Evolutionary conservation across 2,113 vertebrate genomes (phyloP).

Genomic region (Rhea americana): DNA sequence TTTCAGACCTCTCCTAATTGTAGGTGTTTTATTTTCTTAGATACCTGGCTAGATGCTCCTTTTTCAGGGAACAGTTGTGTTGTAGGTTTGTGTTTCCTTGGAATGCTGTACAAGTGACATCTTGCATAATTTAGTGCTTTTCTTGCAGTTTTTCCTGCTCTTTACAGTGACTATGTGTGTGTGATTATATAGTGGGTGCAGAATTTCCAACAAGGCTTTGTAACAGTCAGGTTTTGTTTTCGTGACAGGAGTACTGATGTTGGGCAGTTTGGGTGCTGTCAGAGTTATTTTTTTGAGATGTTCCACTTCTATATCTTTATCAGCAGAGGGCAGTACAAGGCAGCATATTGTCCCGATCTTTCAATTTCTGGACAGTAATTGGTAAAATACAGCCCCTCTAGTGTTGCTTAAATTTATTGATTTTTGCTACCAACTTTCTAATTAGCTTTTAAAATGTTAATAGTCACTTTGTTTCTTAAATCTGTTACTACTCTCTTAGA

Average conservation of each 20-base stretch:
- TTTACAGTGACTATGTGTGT: slow-evolving; percentile 24
- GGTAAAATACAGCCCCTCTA: neutral
- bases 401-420: neutral
- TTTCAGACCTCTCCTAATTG: neutral
- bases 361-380: neutral
- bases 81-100: slow-evolving; percentile 54
- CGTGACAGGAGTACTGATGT: neutral
- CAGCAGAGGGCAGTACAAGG: slow-evolving; percentile 80
- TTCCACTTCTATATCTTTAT: neutral
- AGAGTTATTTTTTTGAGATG: neutral
- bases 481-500: accelerated
- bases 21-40: slow-evolving; percentile 42
- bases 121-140: neutral
- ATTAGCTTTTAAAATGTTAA: neutral
- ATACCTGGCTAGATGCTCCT: slow-evolving; percentile 14
- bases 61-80: slow-evolving; percentile 48
- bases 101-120: neutral
- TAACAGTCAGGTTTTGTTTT: neutral
- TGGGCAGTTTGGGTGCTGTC: neutral
- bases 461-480: accelerated
- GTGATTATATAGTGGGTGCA: slow-evolving; percentile 20
- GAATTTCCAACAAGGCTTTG: slow-evolving; percentile 32
- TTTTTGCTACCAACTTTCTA: too few relatives aligned
- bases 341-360: neutral
- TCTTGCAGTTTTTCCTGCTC: neutral